phyloP scores from a whole-genome alignment of 2,113 vertebrate species.

The Sakesphorus luctuosus region DNA sequence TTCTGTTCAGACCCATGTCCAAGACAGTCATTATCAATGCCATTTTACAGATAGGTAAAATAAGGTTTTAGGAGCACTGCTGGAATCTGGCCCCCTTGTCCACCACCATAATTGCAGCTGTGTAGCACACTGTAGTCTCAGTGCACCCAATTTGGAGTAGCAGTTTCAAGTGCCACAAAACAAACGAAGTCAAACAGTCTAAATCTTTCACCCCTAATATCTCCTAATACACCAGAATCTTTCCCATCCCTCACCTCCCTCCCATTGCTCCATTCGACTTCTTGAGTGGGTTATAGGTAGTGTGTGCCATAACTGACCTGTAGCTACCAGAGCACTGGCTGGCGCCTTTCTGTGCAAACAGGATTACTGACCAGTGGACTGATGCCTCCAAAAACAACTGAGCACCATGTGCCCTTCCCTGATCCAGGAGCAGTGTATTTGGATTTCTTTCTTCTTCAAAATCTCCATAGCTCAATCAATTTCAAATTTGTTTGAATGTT shows the following conservation, averaged over 20 bases:
- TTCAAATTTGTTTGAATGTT: fast-evolving
- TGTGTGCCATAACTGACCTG: not conserved
- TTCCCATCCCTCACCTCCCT: not conserved
- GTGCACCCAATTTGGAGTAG: not conserved
- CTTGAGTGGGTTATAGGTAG: not conserved
- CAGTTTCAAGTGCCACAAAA: not conserved
- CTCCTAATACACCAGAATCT: not conserved
- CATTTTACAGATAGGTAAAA: not conserved
- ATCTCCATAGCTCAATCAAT: not conserved
- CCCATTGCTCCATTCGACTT: not conserved
- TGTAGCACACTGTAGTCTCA: not conserved
- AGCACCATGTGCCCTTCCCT: fast-evolving
- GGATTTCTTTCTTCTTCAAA: not conserved
- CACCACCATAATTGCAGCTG: not conserved
- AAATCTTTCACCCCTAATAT: not conserved
- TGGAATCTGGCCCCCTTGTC: fast-evolving
- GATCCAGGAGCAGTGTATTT: not conserved
- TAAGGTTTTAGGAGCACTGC: not conserved
- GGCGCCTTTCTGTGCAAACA: not conserved
- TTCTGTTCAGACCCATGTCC: not conserved
- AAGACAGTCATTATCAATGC: not conserved
- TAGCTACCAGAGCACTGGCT: not conserved
- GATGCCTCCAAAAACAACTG: not conserved
- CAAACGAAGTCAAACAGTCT: fast-evolving
- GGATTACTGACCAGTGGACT: not conserved